phyloP scores from a whole-genome alignment of 1,140 invertebrate species.

The Mactra quadrangularis region DNA sequence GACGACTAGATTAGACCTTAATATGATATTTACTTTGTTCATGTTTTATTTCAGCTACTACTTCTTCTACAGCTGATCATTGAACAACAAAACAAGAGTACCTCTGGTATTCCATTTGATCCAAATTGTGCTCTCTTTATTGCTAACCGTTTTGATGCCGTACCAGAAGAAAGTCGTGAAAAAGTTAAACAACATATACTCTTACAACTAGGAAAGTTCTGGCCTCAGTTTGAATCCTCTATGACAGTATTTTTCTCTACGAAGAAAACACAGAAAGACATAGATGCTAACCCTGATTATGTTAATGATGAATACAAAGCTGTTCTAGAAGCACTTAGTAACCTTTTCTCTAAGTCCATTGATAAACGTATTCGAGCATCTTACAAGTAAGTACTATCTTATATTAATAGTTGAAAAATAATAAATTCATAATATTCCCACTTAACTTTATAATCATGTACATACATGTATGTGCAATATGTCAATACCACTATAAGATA shows the following conservation, averaged over 20 bases:
- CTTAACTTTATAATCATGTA: no score
- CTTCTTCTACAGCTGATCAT: slow-evolving; percentile 69
- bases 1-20: no score
- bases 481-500: no score
- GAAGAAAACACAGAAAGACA: slow-evolving; percentile 47
- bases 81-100: slow-evolving; percentile 43
- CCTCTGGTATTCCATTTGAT: slow-evolving; percentile 53
- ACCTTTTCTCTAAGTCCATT: slow-evolving; percentile 50
- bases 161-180: slow-evolving; percentile 52
- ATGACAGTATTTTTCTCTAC: slow-evolving; percentile 69
- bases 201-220: slow-evolving; percentile 64
- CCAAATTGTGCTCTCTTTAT: slow-evolving; percentile 72
- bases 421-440: no score
- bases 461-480: no score
- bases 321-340: slow-evolving; percentile 62
- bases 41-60: slow-evolving; percentile 69
- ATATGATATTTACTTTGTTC: no score
- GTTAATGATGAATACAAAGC: slow-evolving; percentile 40
- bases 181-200: slow-evolving; percentile 66
- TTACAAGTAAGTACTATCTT: slow-evolving; percentile 65
- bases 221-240: slow-evolving; percentile 66
- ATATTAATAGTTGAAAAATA: no score
- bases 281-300: slow-evolving; percentile 55
- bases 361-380: slow-evolving; percentile 59
- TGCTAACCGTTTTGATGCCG: slow-evolving; percentile 72